These are phyloP conservation scores for Alligator mississippiensis DNA, from an alignment of 2,113 vertebrate species.

Conservation along the genomic window DNA sequence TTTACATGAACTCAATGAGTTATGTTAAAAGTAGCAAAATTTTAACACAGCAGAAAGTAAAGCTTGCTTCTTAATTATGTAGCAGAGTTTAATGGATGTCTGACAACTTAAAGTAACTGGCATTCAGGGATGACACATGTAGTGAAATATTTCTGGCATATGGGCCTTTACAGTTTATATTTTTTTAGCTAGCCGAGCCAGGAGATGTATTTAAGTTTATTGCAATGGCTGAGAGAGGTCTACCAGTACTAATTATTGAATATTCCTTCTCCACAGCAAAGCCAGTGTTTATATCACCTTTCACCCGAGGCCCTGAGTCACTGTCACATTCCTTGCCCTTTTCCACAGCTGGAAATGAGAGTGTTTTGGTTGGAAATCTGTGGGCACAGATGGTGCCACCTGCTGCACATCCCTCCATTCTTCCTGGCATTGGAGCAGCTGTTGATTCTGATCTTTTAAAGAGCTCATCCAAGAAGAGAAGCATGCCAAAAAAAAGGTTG, in stretches of 20 bases:
- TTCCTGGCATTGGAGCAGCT: not conserved
- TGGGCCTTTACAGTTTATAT: conserved; percentile 25
- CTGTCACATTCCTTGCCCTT: not conserved
- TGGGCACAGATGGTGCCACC: conserved; percentile 50
- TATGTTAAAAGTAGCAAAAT: not conserved
- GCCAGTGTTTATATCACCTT: conserved; percentile 36
- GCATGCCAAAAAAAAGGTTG: not conserved
- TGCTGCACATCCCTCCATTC: not conserved
- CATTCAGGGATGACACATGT: not conserved
- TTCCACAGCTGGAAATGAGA: conserved; percentile 29
- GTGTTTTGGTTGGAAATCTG: conserved; percentile 30
- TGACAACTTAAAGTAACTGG: not conserved
- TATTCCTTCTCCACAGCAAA: conserved; percentile 50
- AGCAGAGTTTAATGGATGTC: not conserved
- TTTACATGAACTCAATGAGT: accelerated
- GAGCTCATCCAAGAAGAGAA: not conserved
- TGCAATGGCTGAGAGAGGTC: conserved; percentile 36
- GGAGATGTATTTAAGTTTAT: conserved; percentile 67
- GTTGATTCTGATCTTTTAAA: not conserved
- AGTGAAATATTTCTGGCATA: conserved; percentile 29
- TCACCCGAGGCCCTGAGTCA: not conserved
- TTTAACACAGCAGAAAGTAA: not conserved
- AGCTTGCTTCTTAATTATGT: not conserved
- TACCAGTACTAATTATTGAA: conserved; percentile 40
- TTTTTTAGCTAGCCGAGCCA: conserved; percentile 52